Evolutionary conservation across 2,888 invertebrate species (phyloP).

Genomic region (Ceratothoa steindachneri): DNA sequence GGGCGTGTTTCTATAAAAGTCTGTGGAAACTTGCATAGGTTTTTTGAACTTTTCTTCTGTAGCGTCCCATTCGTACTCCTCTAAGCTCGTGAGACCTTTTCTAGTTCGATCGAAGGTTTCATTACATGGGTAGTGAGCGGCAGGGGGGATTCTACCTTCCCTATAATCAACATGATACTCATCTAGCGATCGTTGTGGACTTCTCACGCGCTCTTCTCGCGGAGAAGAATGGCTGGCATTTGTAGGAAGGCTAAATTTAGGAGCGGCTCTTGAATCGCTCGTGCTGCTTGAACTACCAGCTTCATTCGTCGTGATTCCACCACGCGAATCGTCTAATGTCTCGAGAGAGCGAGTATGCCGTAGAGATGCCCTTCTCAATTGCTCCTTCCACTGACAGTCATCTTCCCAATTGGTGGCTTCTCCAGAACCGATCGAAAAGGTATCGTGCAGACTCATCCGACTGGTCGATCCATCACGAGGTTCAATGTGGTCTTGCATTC

Average conservation of each 20-base stretch:
- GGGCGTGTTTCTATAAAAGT: not conserved
- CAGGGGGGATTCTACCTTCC: slow-evolving; percentile 31
- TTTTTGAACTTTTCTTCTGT: slow-evolving; percentile 53
- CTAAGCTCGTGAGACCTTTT: slow-evolving; percentile 50
- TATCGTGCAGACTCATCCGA: not conserved
- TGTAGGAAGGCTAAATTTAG: not conserved
- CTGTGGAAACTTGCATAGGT: slow-evolving; percentile 6
- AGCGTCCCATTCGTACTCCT: slow-evolving; percentile 55
- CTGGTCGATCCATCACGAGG: not conserved
- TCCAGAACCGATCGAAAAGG: not conserved
- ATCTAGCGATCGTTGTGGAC: slow-evolving; percentile 29
- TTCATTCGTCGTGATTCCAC: not conserved
- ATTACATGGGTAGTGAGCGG: slow-evolving; percentile 2
- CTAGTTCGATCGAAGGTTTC: slow-evolving; percentile 57
- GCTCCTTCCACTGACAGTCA: slow-evolving; percentile 75
- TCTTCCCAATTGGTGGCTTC: slow-evolving; percentile 58
- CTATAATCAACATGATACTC: slow-evolving; percentile 45
- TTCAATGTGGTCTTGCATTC: not conserved
- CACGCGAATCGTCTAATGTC: slow-evolving; percentile 64
- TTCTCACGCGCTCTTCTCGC: not conserved
- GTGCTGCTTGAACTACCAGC: not conserved
- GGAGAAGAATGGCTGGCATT: not conserved
- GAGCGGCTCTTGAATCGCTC: not conserved
- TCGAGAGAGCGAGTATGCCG: slow-evolving; percentile 69
- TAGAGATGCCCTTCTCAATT: slow-evolving; percentile 63